Conservation (phyloP, 2,113 vertebrate species). For the Ammospiza nelsoni region DNA sequence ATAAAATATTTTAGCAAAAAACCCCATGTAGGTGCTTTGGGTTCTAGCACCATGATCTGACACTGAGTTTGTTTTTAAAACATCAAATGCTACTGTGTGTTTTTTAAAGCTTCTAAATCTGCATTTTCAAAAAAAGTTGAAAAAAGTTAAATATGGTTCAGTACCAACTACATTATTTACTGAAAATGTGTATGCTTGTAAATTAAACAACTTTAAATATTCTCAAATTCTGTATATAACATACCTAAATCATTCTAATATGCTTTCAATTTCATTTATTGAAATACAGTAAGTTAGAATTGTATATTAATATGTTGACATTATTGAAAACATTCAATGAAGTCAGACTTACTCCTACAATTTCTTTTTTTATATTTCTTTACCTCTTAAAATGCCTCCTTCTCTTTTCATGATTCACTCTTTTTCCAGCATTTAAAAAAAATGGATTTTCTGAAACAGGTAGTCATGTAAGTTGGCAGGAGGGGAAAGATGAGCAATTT, state of each 20-base stretch:
- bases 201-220: background rate
- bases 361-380: background rate
- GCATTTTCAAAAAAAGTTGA: background rate
- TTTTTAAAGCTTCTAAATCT: background rate
- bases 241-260: background rate
- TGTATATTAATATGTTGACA: background rate
- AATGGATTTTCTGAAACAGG: background rate
- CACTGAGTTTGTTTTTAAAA: background rate
- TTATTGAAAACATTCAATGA: background rate
- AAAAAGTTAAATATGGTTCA: background rate
- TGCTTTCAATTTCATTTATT: background rate
- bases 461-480: background rate
- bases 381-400: background rate
- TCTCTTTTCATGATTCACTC: background rate
- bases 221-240: background rate
- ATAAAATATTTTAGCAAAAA: background rate
- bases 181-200: background rate
- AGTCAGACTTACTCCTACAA: background rate
- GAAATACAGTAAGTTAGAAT: background rate
- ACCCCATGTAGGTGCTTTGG: background rate
- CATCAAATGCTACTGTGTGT: background rate
- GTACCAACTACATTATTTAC: background rate
- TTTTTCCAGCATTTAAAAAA: background rate
- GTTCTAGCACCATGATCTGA: background rate
- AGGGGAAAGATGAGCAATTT: background rate